Evolutionary conservation across 1,140 invertebrate species (phyloP).

Genomic region (Sinonovacula constricta): DNA sequence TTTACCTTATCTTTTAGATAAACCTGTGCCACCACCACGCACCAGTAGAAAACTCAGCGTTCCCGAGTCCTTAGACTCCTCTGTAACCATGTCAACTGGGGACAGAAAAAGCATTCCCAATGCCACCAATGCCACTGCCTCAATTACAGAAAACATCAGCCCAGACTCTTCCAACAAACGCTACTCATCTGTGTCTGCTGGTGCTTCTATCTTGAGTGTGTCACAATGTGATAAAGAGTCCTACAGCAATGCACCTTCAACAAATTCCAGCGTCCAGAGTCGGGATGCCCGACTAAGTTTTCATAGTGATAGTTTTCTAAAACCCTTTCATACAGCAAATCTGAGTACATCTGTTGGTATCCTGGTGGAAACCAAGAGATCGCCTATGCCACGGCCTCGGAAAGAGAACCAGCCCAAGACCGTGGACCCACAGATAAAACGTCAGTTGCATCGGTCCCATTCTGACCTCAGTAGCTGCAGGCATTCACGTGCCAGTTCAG

Average conservation of each 20-base stretch:
- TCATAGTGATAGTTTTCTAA: constrained; percentile 37
- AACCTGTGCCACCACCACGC: constrained; percentile 33
- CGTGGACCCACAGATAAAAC: constrained; percentile 42
- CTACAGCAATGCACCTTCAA: background rate
- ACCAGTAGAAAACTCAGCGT: background rate
- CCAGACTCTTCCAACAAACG: background rate
- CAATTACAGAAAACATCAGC: background rate
- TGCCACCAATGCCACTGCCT: background rate
- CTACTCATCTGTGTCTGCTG: constrained; percentile 40
- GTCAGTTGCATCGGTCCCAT: constrained; percentile 71
- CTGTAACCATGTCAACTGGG: constrained; percentile 10
- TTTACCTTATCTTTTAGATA: too few relatives aligned
- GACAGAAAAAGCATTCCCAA: constrained; percentile 1
- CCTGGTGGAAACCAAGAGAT: constrained; percentile 57
- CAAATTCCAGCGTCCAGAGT: background rate
- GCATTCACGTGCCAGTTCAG: constrained; percentile 68
- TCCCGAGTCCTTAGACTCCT: background rate
- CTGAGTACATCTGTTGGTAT: constrained; percentile 61
- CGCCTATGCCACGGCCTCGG: constrained; percentile 33
- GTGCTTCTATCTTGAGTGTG: constrained; percentile 10
- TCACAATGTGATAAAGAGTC: background rate
- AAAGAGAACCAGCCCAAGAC: constrained; percentile 39
- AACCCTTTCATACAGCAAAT: constrained; percentile 21
- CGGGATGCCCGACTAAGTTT: constrained; percentile 25
- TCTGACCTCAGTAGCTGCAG: constrained; percentile 72